A percentile compares a stretch with the other conserved stretches of the same genome.
These are phyloP conservation scores for Petaurus breviceps DNA, from an alignment of 2,113 vertebrate species.

Conservation along the genomic window DNA sequence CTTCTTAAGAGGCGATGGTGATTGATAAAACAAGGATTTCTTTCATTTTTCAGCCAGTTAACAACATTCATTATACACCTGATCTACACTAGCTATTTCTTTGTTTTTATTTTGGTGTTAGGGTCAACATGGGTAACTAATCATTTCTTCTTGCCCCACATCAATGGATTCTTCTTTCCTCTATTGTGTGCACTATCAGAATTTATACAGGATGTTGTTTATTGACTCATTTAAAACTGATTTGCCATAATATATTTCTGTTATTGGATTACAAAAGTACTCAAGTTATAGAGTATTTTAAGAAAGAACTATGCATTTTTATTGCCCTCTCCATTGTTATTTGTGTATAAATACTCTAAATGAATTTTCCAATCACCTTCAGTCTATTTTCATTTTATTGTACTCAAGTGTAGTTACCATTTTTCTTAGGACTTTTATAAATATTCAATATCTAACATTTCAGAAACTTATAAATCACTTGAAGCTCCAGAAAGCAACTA, in stretches of 20 bases:
- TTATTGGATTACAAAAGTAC: conserved; percentile 19
- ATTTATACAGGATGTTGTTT: neutral
- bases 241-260: neutral
- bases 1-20: neutral
- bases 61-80: neutral
- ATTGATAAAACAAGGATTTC: conserved; percentile 5
- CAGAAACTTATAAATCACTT: conserved; percentile 26
- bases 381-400: conserved; percentile 44
- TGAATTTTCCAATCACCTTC: conserved; percentile 24
- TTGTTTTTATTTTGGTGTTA: neutral
- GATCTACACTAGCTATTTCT: neutral
- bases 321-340: conserved; percentile 8
- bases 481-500: conserved; percentile 32
- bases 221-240: conserved; percentile 12
- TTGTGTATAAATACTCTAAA: conserved; percentile 25
- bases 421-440: neutral
- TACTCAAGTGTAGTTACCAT: conserved; percentile 17
- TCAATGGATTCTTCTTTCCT: neutral
- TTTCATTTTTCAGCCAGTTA: neutral
- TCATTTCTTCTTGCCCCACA: conserved; percentile 11
- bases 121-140: neutral
- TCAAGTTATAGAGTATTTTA: neutral
- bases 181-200: neutral
- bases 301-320: conserved; percentile 30
- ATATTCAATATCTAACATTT: conserved; percentile 20